Evolutionary conservation across 2,888 invertebrate genomes (phyloP).

Genomic region (Biston stratarius): DNA sequence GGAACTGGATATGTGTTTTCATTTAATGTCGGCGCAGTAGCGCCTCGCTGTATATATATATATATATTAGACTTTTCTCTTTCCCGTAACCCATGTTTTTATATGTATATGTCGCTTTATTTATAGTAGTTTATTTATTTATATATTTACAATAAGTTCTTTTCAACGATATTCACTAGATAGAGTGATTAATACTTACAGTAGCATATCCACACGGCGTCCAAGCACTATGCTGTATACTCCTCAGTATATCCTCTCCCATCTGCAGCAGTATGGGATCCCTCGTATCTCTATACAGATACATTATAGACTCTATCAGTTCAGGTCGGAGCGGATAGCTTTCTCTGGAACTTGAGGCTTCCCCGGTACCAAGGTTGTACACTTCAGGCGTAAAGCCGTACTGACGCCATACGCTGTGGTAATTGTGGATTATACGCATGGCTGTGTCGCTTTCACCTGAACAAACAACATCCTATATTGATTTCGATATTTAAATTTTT

Average conservation of each 20-base stretch:
- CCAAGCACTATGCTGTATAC: slow-evolving; percentile 96
- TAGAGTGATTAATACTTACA: slow-evolving; percentile 78
- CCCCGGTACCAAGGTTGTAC: slow-evolving; percentile 96
- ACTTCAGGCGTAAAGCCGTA: slow-evolving; percentile 99
- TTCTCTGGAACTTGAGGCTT: slow-evolving; percentile 92
- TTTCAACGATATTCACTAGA: too few relatives aligned
- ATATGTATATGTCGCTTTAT: too few relatives aligned
- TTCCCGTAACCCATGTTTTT: too few relatives aligned
- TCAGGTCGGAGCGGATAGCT: slow-evolving; percentile 99
- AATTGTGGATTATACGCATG: slow-evolving; percentile 97
- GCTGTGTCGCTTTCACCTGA: slow-evolving; percentile 95
- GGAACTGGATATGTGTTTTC: too few relatives aligned
- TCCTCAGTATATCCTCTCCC: slow-evolving; percentile 96
- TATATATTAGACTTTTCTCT: too few relatives aligned
- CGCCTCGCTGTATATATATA: too few relatives aligned
- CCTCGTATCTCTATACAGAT: slow-evolving; percentile 96
- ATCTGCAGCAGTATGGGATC: slow-evolving; percentile 97
- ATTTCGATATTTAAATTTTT: background rate
- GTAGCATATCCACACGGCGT: slow-evolving; percentile 99
- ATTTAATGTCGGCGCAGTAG: too few relatives aligned
- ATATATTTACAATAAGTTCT: too few relatives aligned
- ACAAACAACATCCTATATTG: background rate
- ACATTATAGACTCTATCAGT: slow-evolving; percentile 98
- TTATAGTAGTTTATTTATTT: too few relatives aligned
- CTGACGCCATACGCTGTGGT: slow-evolving; percentile 98